Conservation (phyloP, 2,113 vertebrate species). For the Isichthys henryi region DNA sequence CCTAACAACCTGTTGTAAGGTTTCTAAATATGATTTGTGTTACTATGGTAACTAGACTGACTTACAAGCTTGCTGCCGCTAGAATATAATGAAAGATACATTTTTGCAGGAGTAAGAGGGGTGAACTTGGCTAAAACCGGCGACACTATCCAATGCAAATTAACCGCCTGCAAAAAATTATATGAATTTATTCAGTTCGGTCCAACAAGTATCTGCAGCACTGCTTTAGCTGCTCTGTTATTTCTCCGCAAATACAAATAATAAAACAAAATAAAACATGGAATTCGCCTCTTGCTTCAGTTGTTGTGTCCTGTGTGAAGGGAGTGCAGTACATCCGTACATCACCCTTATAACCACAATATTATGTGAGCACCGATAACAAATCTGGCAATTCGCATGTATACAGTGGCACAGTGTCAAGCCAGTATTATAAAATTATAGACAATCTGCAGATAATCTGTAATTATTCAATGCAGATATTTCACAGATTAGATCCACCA, state of each 20-base stretch:
- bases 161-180: neutral
- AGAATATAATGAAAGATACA: slow-evolving; percentile 11
- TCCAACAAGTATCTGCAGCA: neutral
- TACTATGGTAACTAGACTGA: slow-evolving; percentile 21
- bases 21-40: slow-evolving; percentile 26
- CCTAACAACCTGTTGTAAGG: slow-evolving; percentile 27
- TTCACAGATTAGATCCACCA: neutral
- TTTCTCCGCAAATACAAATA: neutral
- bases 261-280: neutral
- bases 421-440: neutral
- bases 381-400: neutral
- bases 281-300: neutral
- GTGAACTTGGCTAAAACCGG: neutral
- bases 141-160: neutral
- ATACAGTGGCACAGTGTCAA: neutral
- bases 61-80: slow-evolving; percentile 3
- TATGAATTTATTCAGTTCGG: neutral
- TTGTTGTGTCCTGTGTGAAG: neutral
- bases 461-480: neutral
- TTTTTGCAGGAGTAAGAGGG: slow-evolving; percentile 9
- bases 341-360: neutral
- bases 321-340: neutral
- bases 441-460: neutral
- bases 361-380: neutral
- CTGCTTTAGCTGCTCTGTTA: no score